Conservation (phyloP, 1,140 invertebrate species). For the Plectrocnemia conspersa region DNA sequence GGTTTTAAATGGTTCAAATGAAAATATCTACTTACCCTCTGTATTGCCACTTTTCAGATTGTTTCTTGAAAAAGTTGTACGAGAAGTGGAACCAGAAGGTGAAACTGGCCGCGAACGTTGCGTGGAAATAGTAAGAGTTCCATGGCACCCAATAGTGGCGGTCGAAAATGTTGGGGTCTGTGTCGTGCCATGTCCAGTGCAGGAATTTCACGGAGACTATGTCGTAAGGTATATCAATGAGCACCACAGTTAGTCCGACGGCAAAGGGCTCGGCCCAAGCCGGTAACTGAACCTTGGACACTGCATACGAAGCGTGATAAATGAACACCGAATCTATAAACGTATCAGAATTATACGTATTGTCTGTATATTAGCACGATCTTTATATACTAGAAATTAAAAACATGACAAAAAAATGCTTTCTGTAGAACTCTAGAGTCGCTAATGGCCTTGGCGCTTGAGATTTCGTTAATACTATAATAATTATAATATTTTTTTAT, state of each 20-base stretch:
- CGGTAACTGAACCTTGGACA: constrained; percentile 60
- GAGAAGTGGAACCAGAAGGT: constrained; percentile 62
- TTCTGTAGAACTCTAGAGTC: not conserved
- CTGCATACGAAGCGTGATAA: constrained; percentile 65
- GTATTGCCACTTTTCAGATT: constrained; percentile 50
- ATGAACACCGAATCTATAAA: constrained; percentile 69
- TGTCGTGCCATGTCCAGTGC: constrained; percentile 85
- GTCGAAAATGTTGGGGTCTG: constrained; percentile 75
- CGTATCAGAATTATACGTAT: not conserved
- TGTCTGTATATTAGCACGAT: not conserved
- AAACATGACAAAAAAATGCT: not conserved
- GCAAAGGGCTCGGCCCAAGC: constrained; percentile 67
- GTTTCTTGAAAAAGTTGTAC: constrained; percentile 52
- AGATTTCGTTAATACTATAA: not conserved
- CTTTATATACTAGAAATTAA: not conserved
- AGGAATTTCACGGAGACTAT: constrained; percentile 74
- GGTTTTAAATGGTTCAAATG: too few species aligned
- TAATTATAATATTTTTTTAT: not conserved
- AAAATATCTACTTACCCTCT: constrained; percentile 42
- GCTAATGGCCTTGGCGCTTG: not conserved
- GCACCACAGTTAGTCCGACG: constrained; percentile 66
- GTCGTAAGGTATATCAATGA: constrained; percentile 77
- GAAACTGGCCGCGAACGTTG: constrained; percentile 68
- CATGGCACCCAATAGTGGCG: constrained; percentile 73
- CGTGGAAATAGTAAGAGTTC: constrained; percentile 80